Percentiles rank a stretch among this genome's conserved stretches.
Evolutionary conservation across 2,113 vertebrate genomes (phyloP).

Genomic region (Passerina amoena): DNA sequence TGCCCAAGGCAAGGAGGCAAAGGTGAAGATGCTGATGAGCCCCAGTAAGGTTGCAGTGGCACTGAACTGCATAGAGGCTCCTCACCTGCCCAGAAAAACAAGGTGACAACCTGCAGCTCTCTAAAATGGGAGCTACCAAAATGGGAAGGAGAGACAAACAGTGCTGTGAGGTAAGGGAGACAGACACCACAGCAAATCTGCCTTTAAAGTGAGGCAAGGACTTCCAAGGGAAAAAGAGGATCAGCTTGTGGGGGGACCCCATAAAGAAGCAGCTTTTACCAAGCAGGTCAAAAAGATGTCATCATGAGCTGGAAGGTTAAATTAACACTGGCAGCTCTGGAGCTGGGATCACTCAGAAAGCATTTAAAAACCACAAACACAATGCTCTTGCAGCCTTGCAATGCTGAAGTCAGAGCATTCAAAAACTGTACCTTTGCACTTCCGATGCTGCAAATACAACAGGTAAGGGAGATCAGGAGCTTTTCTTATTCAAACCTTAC

Average conservation of each 20-base stretch:
- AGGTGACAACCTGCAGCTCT: not conserved
- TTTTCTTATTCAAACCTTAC: not conserved
- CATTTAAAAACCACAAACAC: not conserved
- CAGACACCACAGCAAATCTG: not conserved
- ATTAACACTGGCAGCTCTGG: not conserved
- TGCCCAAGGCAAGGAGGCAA: not conserved
- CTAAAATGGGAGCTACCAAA: not conserved
- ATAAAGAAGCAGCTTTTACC: not conserved
- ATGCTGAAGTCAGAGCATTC: not conserved
- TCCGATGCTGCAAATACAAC: not conserved
- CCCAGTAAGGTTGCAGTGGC: not conserved
- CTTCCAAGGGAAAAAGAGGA: not conserved
- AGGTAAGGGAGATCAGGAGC: not conserved
- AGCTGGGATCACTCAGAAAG: not conserved
- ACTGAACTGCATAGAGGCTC: not conserved
- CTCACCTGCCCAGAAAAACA: not conserved
- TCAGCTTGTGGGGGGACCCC: no score
- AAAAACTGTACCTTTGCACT: rapidly evolving
- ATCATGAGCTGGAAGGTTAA: not conserved
- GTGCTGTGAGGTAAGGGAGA: not conserved
- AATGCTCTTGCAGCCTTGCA: not conserved
- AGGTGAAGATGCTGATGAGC: not conserved
- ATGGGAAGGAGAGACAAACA: not conserved
- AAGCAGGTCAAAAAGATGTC: not conserved
- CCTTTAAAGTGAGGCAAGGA: rapidly evolving